These are phyloP conservation scores for Melinaea menophilus DNA, from an alignment of 2,888 invertebrate genomes.

Conservation along the genomic window DNA sequence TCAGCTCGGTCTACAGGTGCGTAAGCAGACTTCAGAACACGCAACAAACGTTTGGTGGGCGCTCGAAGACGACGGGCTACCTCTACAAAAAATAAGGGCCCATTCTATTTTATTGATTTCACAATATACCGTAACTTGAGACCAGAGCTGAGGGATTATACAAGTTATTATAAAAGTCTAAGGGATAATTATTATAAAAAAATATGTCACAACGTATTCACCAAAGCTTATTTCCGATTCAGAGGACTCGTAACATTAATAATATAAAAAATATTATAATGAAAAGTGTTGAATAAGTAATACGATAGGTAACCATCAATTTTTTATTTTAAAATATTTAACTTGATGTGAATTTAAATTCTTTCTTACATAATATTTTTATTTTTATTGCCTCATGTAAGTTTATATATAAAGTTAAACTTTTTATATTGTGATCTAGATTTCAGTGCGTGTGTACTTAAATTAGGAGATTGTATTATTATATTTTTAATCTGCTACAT, in stretches of 20 bases:
- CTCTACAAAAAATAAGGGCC: slow-evolving; percentile 43
- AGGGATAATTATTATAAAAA: background rate
- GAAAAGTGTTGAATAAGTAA: slow-evolving; percentile 31
- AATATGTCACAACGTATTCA: slow-evolving; percentile 50
- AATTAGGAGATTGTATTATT: background rate
- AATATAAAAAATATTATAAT: slow-evolving; percentile 14
- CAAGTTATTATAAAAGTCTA: background rate
- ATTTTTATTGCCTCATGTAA: no score
- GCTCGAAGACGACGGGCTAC: slow-evolving; percentile 60
- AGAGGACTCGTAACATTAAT: slow-evolving; percentile 51
- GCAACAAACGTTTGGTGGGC: slow-evolving; percentile 46
- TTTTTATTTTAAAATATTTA: slow-evolving; percentile 5
- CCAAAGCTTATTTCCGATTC: slow-evolving; percentile 41
- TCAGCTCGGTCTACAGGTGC: slow-evolving; percentile 82
- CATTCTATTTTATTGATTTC: no score
- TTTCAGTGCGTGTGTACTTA: background rate
- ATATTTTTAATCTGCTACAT: background rate
- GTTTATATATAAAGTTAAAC: no score
- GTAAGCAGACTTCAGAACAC: slow-evolving; percentile 68
- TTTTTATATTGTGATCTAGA: no score
- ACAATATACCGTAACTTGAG: no score
- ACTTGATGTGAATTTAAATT: background rate
- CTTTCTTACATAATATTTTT: no score
- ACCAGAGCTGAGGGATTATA: no score
- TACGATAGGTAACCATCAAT: slow-evolving; percentile 31